Evolutionary conservation across 2,797 vertebrate genomes (phyloP), one percentile per base, ranked within the genome.

Genomic region (Tamandua tetradactyla): DNA sequence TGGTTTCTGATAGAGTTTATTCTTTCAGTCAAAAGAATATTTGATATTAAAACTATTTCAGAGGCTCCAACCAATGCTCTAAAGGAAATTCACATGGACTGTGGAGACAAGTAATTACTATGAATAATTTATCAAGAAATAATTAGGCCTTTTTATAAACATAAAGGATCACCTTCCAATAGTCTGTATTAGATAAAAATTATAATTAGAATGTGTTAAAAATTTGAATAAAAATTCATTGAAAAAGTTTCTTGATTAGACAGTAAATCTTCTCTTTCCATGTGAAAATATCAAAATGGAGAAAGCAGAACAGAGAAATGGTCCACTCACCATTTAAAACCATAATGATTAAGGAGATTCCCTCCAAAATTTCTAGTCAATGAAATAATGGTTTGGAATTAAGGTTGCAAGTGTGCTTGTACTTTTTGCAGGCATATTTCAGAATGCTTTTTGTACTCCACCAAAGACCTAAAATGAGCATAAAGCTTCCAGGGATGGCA

Each of bases 371-470:
- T 96, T 99, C 99, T 95, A 99, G 96, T 42, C 98, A 99, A 57
- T 98, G 98, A 96, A 99, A 99, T 17, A 98, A 98, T n/a, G 98
- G 97, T 95, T 99, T 98, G 96, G 98, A 99, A n/a, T 98, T 96
- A 91, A 99, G 93, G 20, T 98, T 99, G 32, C 98, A 99, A 37
- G 97, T 94, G 0, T 96, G 98, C 98, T 99, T 99, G 98, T 99
- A 99, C 96, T 98, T 99, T 93, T 98, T 98, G 79, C 98, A 99
- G 95, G 98, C 62, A 0, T 99, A 98, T 96, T 99, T 99, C 71
- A 99, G 97, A 1, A 99, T 98, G 71, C 98, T 98, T 93, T 99
- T 99, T 84, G 97, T 98, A 0, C 99, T 98, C 99, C 99, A 99
- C 99, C 99, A 99, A 64, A 99, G 96, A 59, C 99, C 99, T 10